phyloP scores from a whole-genome alignment of 2,797 vertebrate species.

The Triplophysa bombifrons region DNA sequence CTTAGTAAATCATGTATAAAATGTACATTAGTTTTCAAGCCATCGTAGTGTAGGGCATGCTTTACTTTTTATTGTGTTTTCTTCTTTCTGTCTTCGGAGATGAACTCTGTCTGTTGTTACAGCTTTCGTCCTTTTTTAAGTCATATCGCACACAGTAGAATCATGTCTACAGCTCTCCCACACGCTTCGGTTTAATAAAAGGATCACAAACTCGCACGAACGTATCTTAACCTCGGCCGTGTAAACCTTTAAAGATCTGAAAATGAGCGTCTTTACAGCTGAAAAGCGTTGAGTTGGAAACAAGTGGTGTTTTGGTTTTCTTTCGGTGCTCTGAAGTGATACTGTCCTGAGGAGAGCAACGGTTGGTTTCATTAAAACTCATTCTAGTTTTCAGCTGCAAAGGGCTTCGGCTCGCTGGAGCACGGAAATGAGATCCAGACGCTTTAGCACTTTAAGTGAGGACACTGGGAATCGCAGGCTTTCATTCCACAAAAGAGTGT shows the following conservation, averaged over 20 bases:
- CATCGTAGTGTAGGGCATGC: too few relatives aligned
- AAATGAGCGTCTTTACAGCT: conserved; percentile 33
- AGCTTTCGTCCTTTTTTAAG: conserved; percentile 14
- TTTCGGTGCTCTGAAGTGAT: conserved; percentile 22
- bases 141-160: conserved; percentile 15
- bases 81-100: conserved; percentile 26
- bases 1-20: not conserved
- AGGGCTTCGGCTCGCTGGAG: conserved; percentile 36
- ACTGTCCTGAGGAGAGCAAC: conserved; percentile 34
- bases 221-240: conserved; percentile 25
- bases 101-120: conserved; percentile 23
- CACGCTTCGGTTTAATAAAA: conserved; percentile 6
- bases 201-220: conserved; percentile 9
- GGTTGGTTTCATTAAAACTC: conserved; percentile 34
- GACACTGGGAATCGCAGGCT: conserved; percentile 43
- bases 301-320: conserved; percentile 40
- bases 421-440: conserved; percentile 61
- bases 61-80: not conserved
- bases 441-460: conserved; percentile 38
- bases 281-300: conserved; percentile 29
- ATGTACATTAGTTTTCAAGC: not conserved
- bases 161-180: conserved; percentile 8
- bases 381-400: conserved; percentile 30
- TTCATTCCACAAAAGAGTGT: conserved; percentile 53
- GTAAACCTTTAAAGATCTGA: conserved; percentile 46